Evolutionary conservation across 2,888 invertebrate species (phyloP).

Genomic region (Agriopis aurantiaria): DNA sequence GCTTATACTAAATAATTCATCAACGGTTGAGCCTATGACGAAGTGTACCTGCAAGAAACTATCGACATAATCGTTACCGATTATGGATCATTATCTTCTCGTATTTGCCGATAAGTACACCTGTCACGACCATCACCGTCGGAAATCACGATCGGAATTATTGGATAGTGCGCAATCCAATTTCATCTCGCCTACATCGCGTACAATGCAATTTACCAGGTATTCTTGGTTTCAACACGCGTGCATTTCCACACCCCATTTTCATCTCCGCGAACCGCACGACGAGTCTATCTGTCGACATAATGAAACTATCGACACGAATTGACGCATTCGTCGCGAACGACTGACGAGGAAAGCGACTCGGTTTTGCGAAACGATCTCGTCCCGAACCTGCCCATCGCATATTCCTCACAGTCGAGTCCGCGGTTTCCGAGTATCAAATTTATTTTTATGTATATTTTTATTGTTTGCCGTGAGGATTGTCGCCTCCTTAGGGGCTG

Average conservation of each 20-base stretch:
- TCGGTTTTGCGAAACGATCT: conserved; percentile 51
- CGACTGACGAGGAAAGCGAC: conserved; percentile 41
- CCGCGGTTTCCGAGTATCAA: conserved; percentile 74
- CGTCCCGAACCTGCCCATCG: conserved; percentile 57
- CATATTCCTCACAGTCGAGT: conserved; percentile 71
- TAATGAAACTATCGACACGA: conserved; percentile 62
- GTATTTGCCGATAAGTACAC: conserved; percentile 42
- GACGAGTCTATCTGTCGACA: conserved; percentile 61
- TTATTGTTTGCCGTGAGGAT: conserved; percentile 83
- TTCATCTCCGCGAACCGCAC: conserved; percentile 62
- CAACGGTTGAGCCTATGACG: neutral
- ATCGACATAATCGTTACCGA: conserved; percentile 6
- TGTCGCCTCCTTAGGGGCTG: conserved; percentile 82
- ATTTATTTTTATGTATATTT: conserved; percentile 84
- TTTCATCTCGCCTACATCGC: conserved; percentile 69
- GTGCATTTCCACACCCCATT: conserved; percentile 60
- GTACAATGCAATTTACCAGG: conserved; percentile 74
- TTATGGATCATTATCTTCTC: conserved; percentile 8
- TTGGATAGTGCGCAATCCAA: conserved; percentile 78
- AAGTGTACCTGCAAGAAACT: neutral
- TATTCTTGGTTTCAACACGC: conserved; percentile 71
- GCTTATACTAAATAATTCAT: conserved; percentile 12
- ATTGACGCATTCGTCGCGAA: conserved; percentile 49
- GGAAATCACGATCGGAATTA: conserved; percentile 77
- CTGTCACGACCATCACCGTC: conserved; percentile 74